Evolutionary conservation across 1,140 invertebrate species (phyloP).

Genomic region (Aphelenchoides fujianensis): DNA sequence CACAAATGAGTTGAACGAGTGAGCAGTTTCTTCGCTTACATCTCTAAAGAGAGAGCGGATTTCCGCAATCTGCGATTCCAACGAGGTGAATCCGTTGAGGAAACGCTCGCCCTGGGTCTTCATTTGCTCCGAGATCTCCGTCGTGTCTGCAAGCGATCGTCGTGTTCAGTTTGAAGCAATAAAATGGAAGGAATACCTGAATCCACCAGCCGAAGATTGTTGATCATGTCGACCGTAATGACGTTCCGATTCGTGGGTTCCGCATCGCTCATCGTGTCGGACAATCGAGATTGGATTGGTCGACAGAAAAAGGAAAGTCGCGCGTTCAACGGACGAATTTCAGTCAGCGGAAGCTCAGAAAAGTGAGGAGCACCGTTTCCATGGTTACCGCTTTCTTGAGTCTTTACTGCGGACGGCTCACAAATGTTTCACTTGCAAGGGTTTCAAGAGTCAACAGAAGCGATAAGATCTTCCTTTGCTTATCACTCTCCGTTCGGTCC

Average conservation of each 20-base stretch:
- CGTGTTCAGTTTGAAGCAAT: neutral
- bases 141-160: constrained; percentile 9
- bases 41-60: constrained; percentile 1
- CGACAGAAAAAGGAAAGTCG: neutral
- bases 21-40: neutral
- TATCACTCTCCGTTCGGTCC: too few relatives aligned
- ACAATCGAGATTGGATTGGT: neutral
- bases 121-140: constrained; percentile 9
- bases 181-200: constrained; percentile 16
- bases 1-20: neutral
- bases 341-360: neutral
- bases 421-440: too few relatives aligned
- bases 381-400: neutral
- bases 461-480: too few relatives aligned
- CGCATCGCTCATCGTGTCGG: neutral
- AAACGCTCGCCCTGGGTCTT: constrained; percentile 7
- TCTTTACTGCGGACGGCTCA: too few relatives aligned
- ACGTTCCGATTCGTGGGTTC: neutral
- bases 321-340: neutral
- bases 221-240: constrained; percentile 15
- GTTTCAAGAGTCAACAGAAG: too few relatives aligned
- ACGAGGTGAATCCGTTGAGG: neutral
- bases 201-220: constrained; percentile 13
- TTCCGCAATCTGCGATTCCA: constrained; percentile 2
- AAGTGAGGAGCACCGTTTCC: neutral